Base-by-base conservation (phyloP, 2,113 vertebrate species). In the Leptosomus discolor region DNA sequence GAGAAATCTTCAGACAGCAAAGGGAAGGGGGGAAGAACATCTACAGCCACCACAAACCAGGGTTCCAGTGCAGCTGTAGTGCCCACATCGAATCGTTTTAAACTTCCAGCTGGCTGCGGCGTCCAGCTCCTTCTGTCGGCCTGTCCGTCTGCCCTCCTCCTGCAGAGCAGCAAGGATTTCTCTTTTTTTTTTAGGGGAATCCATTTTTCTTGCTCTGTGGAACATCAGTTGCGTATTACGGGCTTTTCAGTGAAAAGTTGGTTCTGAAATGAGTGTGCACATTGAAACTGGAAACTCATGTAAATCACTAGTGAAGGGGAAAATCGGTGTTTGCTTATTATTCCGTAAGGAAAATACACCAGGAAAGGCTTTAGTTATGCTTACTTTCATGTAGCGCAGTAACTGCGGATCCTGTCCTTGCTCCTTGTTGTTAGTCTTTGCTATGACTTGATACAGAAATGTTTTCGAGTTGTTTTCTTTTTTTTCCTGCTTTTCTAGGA, bases 141-240 rank as follows among this genome's bases (percentile, higher is more conserved):
- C 54, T 6, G 36, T 24, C 65, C 24, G 0, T n/a, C 39, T 48
- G 9, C 18, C 21, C 8, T 76, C 57, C 39, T 50, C 11, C 39
- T 69, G 34, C 54, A 41, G 46, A 74, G 27, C 0, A 43, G 39
- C 41, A 50, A 32, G 46, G 78, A 32, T n/a, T 65, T 86, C 2
- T 56, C 12, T 41, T 61, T 57, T 10, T 58, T 63, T 12, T 51
- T 14, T 8, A 6, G 34, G 30, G 39, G 9, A 41, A 36, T 71
- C 58, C 6, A 0, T 74, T 92, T 46, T 53, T 6, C 34, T 21
- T 23, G 45, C 45, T 73, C 17, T 1, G 1, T 41, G 45, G 43
- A 27, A 32, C 6, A 0, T 54, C 50, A n/a, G 26, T 15, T n/a
- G 63, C 1, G 0, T 51, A 5, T 78, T 29, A n/a, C 45, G 82